phyloP scores from a whole-genome alignment of 2,888 invertebrate species.

The Ophion ellenae region DNA sequence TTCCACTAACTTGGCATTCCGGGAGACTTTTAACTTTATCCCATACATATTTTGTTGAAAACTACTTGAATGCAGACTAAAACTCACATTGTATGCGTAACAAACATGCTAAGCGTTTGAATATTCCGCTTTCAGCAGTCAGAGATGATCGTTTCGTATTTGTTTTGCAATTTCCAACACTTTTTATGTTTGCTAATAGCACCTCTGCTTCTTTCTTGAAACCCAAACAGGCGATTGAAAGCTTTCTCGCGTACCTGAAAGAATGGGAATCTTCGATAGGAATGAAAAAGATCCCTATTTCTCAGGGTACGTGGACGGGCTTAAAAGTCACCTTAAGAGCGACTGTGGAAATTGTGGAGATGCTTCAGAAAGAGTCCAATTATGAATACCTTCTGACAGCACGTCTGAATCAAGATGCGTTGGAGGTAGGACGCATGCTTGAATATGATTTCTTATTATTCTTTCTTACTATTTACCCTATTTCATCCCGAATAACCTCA shows the following conservation, averaged over 20 bases:
- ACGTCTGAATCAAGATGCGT: constrained; percentile 52
- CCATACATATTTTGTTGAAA: no score
- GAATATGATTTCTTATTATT: no score
- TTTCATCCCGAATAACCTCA: not conserved
- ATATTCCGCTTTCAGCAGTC: no score
- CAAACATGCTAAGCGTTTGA: no score
- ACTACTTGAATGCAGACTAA: no score
- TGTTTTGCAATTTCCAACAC: no score
- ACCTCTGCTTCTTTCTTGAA: no score
- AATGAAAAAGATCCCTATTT: constrained; percentile 11
- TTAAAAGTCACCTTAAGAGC: constrained; percentile 56
- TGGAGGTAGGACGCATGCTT: not conserved
- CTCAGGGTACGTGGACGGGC: constrained; percentile 2
- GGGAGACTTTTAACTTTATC: no score
- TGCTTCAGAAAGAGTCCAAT: constrained; percentile 17
- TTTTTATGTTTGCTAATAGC: no score
- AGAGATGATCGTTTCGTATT: no score
- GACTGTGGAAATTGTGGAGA: constrained; percentile 45
- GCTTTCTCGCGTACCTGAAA: not conserved
- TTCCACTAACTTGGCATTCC: no score
- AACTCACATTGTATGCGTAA: no score
- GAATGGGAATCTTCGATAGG: constrained; percentile 9
- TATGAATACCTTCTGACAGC: constrained; percentile 56
- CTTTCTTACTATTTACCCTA: not conserved
- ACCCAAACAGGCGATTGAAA: not conserved